phyloP scores from a whole-genome alignment of 2,797 vertebrate genomes.

The Poeciliopsis infans region DNA sequence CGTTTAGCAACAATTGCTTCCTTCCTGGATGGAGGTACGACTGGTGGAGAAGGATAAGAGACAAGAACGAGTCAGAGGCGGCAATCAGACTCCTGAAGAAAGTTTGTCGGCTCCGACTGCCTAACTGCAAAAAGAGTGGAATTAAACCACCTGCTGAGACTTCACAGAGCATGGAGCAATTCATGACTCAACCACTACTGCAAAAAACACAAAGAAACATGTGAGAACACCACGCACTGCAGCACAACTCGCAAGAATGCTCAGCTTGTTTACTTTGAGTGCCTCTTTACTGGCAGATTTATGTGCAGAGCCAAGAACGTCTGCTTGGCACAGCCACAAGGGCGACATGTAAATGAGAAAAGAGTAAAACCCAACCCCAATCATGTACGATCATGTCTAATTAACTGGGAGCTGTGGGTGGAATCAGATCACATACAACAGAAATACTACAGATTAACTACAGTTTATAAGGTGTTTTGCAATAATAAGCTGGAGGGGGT shows the following conservation, averaged over 20 bases:
- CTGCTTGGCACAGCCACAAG: constrained; percentile 51
- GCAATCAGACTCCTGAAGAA: constrained; percentile 64
- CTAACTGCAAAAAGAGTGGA: constrained; percentile 74
- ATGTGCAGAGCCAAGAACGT: constrained; percentile 41
- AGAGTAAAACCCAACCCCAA: constrained; percentile 17
- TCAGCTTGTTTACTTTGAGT: constrained; percentile 42
- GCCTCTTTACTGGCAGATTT: constrained; percentile 33
- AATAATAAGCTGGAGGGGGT: constrained; percentile 51
- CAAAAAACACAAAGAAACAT: neutral
- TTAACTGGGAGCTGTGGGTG: constrained; percentile 57
- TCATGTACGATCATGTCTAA: constrained; percentile 45
- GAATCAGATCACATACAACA: constrained; percentile 55
- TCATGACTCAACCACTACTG: constrained; percentile 9
- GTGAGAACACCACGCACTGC: constrained; percentile 51
- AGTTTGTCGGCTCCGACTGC: constrained; percentile 52
- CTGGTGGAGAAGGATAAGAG: constrained; percentile 44
- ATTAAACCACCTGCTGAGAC: constrained; percentile 72
- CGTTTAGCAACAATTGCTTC: constrained; percentile 73
- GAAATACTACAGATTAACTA: constrained; percentile 51
- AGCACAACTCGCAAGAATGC: constrained; percentile 59
- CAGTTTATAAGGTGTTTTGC: constrained; percentile 43
- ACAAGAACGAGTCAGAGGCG: constrained; percentile 51
- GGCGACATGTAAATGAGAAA: constrained; percentile 59
- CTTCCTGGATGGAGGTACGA: constrained; percentile 63
- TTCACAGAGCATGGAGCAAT: constrained; percentile 20